phyloP scores from a whole-genome alignment of 2,888 invertebrate genomes.

The Scrobipalpa atriplicella region DNA sequence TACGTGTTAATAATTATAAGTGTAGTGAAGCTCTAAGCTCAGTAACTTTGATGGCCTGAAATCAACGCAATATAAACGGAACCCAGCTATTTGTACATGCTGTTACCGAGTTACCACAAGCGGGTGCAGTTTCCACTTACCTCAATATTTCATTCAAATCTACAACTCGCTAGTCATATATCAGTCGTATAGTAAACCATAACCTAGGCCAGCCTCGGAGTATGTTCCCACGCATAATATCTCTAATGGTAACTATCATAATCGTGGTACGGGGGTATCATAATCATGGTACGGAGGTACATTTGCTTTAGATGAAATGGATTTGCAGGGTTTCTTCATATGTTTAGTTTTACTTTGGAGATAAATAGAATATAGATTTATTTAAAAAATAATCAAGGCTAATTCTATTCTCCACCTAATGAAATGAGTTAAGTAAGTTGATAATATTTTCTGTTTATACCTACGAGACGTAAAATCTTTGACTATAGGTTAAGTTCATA shows the following conservation, averaged over 20 bases:
- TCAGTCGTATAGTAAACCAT: constrained; percentile 6
- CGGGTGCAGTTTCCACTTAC: constrained; percentile 9
- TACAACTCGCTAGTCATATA: constrained; percentile 6
- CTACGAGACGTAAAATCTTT: no score
- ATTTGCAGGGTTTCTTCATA: neutral
- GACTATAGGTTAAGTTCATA: no score
- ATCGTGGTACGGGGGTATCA: neutral
- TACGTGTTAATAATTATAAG: no score
- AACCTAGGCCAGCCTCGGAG: neutral
- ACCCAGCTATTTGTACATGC: neutral
- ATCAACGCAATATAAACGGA: neutral
- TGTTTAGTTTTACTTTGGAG: no score
- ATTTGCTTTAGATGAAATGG: neutral
- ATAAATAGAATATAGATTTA: no score
- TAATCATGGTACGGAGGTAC: neutral
- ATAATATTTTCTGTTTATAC: no score
- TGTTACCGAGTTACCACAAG: neutral
- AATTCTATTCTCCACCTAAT: no score
- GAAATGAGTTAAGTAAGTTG: no score
- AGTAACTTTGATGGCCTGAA: no score
- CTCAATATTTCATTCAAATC: constrained; percentile 9
- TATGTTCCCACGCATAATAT: constrained; percentile 7
- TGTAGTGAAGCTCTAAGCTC: no score
- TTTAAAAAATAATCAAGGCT: no score
- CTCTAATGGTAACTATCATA: constrained; percentile 11